Base-by-base conservation (phyloP, 1,140 invertebrate species). In the Drosophila rhopaloa region DNA sequence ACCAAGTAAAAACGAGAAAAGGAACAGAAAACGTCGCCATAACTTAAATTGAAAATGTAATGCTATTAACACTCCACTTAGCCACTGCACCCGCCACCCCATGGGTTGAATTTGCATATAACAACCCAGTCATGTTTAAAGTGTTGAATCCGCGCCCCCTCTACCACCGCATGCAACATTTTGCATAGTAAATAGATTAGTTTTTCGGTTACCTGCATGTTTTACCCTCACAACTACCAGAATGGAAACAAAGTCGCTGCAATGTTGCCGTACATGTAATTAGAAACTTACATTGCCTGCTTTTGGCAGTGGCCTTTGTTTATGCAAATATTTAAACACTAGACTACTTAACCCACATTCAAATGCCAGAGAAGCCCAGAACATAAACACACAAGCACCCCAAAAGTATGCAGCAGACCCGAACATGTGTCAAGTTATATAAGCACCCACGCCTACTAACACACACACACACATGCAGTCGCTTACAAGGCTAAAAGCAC, bases 311-410 rank as follows among this genome's bases (percentile, higher is more conserved):
- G 59, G 73, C 66, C 72, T 77, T 86, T 88, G 76, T 80, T 88
- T 79, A 88, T 88, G 84, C 57, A 88, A 89, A 88, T 88, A 73
- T 80, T 76, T 77, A 60, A 67, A 66, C 50, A 73, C 58, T 77
- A 89, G 76, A 83, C 83, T 76, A 86, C 79, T 88, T 86, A 86
- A 86, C 83, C 83, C 76, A 86, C 80, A 84, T 76, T 41, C 61
- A 66, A 58, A 71, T 16, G 40, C 59, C 58, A 40, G 56, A 27
- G 44, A 55, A 57, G 73, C 46, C 53, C 10, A 43, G 14, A 24
- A 38, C 60, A 63, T 9, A 50, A 41, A 54, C 59, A 54, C 48
- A 60, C 37, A 9, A 46, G 44, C 44, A 48, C n/a, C 46, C 27
- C 0, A 13, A 51, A 60, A 43, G 29, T 37, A 53, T 56, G 40